Evolutionary conservation across 1,140 invertebrate genomes (phyloP), one percentile per base, ranked within the genome.

Genomic region (Drosophila dunni): DNA sequence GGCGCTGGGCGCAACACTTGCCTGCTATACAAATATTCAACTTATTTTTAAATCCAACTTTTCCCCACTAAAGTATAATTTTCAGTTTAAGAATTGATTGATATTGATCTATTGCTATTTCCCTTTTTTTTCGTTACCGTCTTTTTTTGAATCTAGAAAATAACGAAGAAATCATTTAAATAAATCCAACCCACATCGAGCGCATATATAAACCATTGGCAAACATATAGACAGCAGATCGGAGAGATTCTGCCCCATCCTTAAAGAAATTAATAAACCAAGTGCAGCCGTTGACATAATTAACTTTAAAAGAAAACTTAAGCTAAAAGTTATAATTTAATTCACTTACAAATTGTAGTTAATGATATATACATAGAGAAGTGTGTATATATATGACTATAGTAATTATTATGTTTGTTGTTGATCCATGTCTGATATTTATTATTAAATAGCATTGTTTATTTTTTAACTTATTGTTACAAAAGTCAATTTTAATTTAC

Each of bases 381-480:
- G 36, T 38, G 51, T 73, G 68, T 70, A 20, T 66, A 70, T 73
- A 54, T 50, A 63, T 71, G 68, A 56, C 56, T 76, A 75, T 62
- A 38, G 40, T 67, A 80, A 70, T 62, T 51, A 83, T 79, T 64
- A 86, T 75, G 61, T 88, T 86, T 88, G 62, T 86, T 81, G 78
- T 90, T 89, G 46, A 83, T 79, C 79, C 73, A 75, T 81, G 79
- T 90, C 81, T 90, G 86, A 86, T 90, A 90, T 90, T 90, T 79
- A 80, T 80, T 82, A 77, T 79, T 81, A 85, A 90, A 73, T 77
- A 89, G 81, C 72, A 67, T 85, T 85, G 81, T 77, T 90, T 29
- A 29, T 29, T 29, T 3, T 29, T 82, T 90, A 64, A 86, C 86
- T 90, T 90, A 90, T 82, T 85, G 63, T 88, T 88, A 79, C 57